Percentiles rank a stretch among this genome's conserved stretches.
Evolutionary conservation across 2,888 invertebrate species (phyloP).

Genomic region (Idaea dimidiata): DNA sequence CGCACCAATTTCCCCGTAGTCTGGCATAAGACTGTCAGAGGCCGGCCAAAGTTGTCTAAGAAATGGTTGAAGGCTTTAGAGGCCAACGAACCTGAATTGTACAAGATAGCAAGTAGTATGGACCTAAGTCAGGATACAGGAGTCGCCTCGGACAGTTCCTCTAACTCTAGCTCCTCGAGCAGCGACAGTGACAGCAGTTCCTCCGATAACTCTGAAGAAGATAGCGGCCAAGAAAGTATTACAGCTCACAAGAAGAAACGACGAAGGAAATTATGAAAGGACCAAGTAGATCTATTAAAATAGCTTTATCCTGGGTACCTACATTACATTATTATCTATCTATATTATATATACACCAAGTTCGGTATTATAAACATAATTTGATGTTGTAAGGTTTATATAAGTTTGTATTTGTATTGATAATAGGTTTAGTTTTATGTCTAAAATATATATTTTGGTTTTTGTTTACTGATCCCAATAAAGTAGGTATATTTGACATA

Average conservation of each 20-base stretch:
- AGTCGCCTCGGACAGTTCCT: constrained; percentile 96
- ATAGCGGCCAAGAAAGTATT: constrained; percentile 94
- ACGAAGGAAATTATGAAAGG: constrained; percentile 77
- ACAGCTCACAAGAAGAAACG: constrained; percentile 91
- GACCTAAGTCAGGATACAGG: constrained; percentile 93
- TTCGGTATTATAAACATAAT: constrained; percentile 34
- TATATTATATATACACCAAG: constrained; percentile 35
- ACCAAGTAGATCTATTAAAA: constrained; percentile 29
- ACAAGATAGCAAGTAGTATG: constrained; percentile 88
- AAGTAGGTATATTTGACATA: constrained; percentile 46
- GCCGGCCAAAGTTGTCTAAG: constrained; percentile 96
- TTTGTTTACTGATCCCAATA: not conserved
- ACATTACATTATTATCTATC: constrained; percentile 20
- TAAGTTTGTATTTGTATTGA: constrained; percentile 54
- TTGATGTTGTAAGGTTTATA: constrained; percentile 43
- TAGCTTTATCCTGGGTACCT: constrained; percentile 37
- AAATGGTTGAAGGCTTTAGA: constrained; percentile 91
- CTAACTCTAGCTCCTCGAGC: constrained; percentile 90
- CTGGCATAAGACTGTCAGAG: constrained; percentile 98
- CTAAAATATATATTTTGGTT: not conserved
- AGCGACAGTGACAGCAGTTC: constrained; percentile 82
- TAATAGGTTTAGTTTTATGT: not conserved
- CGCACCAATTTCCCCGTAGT: constrained; percentile 97
- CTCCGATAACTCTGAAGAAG: constrained; percentile 81
- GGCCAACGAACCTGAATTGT: constrained; percentile 88